phyloP scores from a whole-genome alignment of 2,888 invertebrate genomes.

The Spisula solida region DNA sequence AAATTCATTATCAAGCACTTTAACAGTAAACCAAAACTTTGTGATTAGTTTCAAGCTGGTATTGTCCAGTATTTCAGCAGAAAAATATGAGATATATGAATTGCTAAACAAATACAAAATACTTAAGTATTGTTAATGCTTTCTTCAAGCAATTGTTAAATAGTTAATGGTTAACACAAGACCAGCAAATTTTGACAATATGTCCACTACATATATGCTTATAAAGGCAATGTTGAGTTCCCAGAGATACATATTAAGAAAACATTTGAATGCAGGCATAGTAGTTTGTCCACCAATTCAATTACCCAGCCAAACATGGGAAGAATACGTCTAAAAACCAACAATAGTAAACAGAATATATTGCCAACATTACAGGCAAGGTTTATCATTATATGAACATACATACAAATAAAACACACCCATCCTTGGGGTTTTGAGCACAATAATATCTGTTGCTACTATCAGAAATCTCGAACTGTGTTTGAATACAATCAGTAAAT shows the following conservation, averaged over 20 bases:
- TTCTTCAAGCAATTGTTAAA: conserved; percentile 4
- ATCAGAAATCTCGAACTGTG: conserved; percentile 3
- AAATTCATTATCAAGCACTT: conserved; percentile 10
- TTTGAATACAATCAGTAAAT: conserved; percentile 27
- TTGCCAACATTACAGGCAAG: conserved; percentile 1
- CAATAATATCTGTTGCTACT: conserved; percentile 25
- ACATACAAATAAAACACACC: conserved; percentile 6
- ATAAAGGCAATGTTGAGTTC: conserved; percentile 21
- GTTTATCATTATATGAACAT: conserved; percentile 10
- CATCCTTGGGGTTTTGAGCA: conserved; percentile 18
- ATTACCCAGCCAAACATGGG: conserved; percentile 3
- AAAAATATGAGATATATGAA: not conserved
- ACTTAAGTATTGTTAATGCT: not conserved
- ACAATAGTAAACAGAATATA: conserved; percentile 16
- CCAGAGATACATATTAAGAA: conserved; percentile 10
- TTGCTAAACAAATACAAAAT: not conserved
- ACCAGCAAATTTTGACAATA: conserved; percentile 3
- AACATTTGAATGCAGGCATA: not conserved
- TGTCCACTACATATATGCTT: conserved; percentile 4
- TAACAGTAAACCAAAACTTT: not conserved
- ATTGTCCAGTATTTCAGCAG: conserved; percentile 4
- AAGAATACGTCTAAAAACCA: not conserved
- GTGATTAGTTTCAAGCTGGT: not conserved
- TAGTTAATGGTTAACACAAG: not conserved
- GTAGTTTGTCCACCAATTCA: not conserved